Evolutionary conservation across 2,113 vertebrate genomes (phyloP).

Genomic region (Synodontis membranacea): DNA sequence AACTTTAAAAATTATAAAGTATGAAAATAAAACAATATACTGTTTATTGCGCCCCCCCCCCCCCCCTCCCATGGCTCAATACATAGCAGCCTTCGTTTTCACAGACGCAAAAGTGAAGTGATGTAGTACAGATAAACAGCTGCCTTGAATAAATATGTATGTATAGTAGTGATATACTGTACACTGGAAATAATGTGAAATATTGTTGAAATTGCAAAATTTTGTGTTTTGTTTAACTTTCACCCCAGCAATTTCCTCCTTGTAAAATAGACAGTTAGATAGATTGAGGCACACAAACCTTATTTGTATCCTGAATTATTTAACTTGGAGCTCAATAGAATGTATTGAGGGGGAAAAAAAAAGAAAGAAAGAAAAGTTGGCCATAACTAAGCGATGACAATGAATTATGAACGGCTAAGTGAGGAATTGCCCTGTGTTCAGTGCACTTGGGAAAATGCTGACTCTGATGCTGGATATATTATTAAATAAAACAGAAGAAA

Average conservation of each 20-base stretch:
- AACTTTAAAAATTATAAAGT: conserved; percentile 5
- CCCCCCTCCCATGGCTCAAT: too few relatives aligned
- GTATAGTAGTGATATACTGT: not conserved
- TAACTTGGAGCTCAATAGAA: not conserved
- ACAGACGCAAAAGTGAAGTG: conserved; percentile 3
- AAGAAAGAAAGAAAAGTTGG: not conserved
- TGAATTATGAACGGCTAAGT: not conserved
- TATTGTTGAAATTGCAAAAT: not conserved
- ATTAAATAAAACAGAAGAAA: not conserved
- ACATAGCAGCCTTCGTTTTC: conserved; percentile 31
- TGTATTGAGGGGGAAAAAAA: not conserved
- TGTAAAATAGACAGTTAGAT: not conserved
- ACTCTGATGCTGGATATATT: not conserved
- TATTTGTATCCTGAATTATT: not conserved
- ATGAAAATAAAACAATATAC: conserved; percentile 15
- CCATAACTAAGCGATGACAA: not conserved
- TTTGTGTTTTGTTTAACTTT: not conserved
- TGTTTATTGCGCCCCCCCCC: not conserved
- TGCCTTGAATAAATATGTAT: conserved; percentile 23
- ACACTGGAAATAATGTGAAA: not conserved
- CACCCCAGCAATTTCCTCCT: not conserved
- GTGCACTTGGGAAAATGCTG: not conserved
- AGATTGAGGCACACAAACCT: not conserved
- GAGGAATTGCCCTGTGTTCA: not conserved
- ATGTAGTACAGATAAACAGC: conserved; percentile 3